A percentile compares a stretch with the other conserved stretches of the same genome.
Evolutionary conservation across 2,888 invertebrate genomes (phyloP).

Genomic region (Imbricaverruca yamaguchii): DNA sequence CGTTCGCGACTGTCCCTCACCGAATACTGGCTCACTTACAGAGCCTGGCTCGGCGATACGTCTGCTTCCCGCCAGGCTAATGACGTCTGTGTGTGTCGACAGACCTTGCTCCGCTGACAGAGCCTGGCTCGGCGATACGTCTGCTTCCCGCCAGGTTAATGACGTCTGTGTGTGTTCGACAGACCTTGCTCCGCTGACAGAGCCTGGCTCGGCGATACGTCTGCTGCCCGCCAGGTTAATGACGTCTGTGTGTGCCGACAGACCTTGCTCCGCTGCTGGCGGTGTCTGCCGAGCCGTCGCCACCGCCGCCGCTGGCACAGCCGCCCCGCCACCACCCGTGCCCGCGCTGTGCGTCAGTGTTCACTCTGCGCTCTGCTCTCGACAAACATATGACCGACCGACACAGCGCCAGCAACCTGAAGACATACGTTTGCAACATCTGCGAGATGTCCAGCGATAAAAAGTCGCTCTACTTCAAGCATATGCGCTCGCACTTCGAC

Average conservation of each 20-base stretch:
- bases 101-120: neutral
- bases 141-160: no score
- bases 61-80: no score
- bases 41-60: no score
- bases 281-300: neutral
- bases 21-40: no score
- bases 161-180: neutral
- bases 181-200: neutral
- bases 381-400: neutral
- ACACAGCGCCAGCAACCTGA: neutral
- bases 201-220: no score
- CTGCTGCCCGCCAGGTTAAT: no score
- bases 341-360: neutral
- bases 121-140: no score
- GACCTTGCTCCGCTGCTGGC: neutral
- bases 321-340: neutral
- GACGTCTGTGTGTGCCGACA: neutral
- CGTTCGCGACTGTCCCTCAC: no score
- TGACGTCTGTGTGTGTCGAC: neutral
- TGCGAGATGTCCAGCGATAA: slow-evolving; percentile 27
- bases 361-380: neutral
- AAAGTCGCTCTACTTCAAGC: slow-evolving; percentile 27
- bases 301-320: neutral
- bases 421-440: slow-evolving; percentile 27
- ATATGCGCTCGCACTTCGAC: slow-evolving; percentile 31